These are phyloP conservation scores for Raphicerus campestris DNA, from an alignment of 2,113 vertebrate species.

Conservation along the genomic window DNA sequence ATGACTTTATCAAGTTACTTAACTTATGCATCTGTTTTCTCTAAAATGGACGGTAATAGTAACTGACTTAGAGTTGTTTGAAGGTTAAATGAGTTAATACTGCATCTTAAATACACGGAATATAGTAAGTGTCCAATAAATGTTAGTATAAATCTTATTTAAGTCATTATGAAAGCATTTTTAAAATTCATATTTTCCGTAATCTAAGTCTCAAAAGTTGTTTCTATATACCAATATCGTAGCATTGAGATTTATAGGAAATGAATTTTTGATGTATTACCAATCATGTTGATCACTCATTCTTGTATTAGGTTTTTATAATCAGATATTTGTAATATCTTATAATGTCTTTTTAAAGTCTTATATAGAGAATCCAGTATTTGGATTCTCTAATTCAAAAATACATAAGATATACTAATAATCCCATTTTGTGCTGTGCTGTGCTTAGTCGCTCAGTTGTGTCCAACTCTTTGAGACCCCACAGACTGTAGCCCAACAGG, in stretches of 20 bases:
- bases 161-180: not conserved
- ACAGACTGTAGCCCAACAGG: not conserved
- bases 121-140: not conserved
- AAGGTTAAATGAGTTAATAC: not conserved
- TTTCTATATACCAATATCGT: not conserved
- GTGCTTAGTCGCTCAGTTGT: not conserved
- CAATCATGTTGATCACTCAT: not conserved
- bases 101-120: not conserved
- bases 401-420: not conserved
- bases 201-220: not conserved
- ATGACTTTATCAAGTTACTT: not conserved
- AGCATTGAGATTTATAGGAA: not conserved
- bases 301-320: not conserved
- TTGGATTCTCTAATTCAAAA: not conserved
- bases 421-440: not conserved
- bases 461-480: not conserved
- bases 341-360: not conserved
- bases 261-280: not conserved
- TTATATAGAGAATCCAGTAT: not conserved
- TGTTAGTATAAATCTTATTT: not conserved
- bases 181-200: not conserved
- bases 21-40: not conserved
- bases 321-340: not conserved
- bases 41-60: not conserved
- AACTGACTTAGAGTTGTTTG: not conserved